Conservation (phyloP, 1,140 invertebrate species). For the Lepidurus arcticus region DNA sequence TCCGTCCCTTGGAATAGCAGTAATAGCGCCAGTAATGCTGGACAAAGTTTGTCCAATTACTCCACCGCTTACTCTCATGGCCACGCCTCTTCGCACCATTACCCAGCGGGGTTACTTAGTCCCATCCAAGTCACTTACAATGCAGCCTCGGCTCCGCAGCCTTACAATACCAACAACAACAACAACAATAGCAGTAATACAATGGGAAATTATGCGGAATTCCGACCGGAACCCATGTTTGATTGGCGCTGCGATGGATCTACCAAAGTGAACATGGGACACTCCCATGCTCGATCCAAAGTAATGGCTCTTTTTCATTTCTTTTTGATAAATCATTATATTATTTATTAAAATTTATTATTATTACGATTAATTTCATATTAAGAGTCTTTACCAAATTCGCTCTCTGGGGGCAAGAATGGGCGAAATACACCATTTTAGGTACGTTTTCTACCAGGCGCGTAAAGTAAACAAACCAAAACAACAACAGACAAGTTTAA, state of each 20-base stretch:
- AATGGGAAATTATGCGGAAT: not conserved
- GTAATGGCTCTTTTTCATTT: not conserved
- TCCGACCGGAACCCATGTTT: not conserved
- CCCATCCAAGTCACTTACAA: slow-evolving; percentile 33
- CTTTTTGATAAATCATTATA: too few species aligned
- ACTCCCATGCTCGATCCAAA: not conserved
- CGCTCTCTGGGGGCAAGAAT: too few species aligned
- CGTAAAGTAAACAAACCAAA: too few species aligned
- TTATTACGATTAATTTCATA: too few species aligned
- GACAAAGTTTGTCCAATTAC: not conserved
- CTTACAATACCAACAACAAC: not conserved
- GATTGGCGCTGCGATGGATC: not conserved
- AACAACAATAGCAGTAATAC: not conserved
- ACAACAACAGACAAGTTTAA: too few species aligned
- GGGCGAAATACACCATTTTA: too few species aligned
- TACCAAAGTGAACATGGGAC: not conserved
- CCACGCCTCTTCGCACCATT: slow-evolving; percentile 15
- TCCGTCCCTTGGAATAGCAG: slow-evolving; percentile 30
- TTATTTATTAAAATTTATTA: too few species aligned
- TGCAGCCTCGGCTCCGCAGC: not conserved
- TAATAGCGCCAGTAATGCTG: not conserved
- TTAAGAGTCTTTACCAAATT: too few species aligned
- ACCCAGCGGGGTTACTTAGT: slow-evolving; percentile 30
- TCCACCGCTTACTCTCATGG: slow-evolving; percentile 18
- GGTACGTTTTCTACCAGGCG: too few species aligned